Evolutionary conservation across 1,140 invertebrate genomes (phyloP).

Genomic region (Calycopis cecrops): DNA sequence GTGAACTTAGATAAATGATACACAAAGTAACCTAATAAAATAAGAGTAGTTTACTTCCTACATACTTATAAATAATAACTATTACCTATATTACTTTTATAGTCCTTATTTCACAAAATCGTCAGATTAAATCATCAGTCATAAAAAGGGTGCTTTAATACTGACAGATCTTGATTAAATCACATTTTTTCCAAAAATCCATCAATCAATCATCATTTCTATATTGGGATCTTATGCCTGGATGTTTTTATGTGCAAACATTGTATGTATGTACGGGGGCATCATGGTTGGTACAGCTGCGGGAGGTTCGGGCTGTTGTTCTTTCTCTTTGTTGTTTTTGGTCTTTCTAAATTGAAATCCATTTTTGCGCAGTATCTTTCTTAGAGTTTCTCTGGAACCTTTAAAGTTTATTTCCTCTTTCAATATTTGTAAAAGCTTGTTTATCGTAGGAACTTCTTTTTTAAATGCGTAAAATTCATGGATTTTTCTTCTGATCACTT

Average conservation of each 20-base stretch:
- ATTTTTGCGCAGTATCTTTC: slow-evolving; percentile 64
- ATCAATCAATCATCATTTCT: neutral
- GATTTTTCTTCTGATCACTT: slow-evolving; percentile 62
- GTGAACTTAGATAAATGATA: too few relatives aligned
- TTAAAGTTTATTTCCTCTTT: slow-evolving; percentile 67
- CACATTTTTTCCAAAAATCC: neutral
- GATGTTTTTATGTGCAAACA: slow-evolving; percentile 64
- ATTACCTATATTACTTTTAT: too few relatives aligned
- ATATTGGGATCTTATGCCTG: slow-evolving; percentile 38
- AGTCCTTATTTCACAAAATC: too few relatives aligned
- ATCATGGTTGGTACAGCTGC: slow-evolving; percentile 54
- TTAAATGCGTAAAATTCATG: slow-evolving; percentile 67
- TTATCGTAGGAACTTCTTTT: slow-evolving; percentile 66
- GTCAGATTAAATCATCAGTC: too few relatives aligned
- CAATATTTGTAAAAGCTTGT: slow-evolving; percentile 59
- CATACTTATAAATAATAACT: too few relatives aligned
- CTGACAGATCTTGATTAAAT: slow-evolving; percentile 1
- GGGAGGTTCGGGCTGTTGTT: slow-evolving; percentile 45
- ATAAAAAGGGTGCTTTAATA: neutral
- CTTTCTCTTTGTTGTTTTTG: slow-evolving; percentile 63
- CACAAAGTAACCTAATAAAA: too few relatives aligned
- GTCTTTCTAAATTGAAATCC: slow-evolving; percentile 66
- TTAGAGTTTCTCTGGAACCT: slow-evolving; percentile 57
- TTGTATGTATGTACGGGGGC: slow-evolving; percentile 58
- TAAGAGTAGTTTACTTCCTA: too few relatives aligned